These are phyloP conservation scores for Apeltes quadracus DNA, from an alignment of 2,113 vertebrate species.

Conservation along the genomic window DNA sequence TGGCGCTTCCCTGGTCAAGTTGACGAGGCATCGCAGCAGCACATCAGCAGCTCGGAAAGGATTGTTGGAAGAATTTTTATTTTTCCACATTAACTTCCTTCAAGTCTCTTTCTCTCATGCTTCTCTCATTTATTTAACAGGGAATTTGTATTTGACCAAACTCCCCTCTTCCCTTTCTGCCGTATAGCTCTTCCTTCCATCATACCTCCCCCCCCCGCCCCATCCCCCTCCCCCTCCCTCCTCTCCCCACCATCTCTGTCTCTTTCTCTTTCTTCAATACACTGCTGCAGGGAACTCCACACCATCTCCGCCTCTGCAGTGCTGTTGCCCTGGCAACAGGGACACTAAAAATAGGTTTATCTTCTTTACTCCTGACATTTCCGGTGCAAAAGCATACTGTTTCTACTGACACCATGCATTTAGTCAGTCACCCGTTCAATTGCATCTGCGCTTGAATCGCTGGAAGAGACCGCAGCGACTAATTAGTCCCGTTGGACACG, in stretches of 20 bases:
- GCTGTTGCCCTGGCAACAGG: slow-evolving; percentile 84
- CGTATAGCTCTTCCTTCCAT: slow-evolving; percentile 21
- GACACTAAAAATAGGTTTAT: slow-evolving; percentile 85
- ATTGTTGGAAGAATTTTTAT: slow-evolving; percentile 18
- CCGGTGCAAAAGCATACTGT: slow-evolving; percentile 78
- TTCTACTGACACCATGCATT: slow-evolving; percentile 77
- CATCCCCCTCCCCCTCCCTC: slow-evolving; percentile 7
- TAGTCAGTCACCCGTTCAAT: slow-evolving; percentile 65
- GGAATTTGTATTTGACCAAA: slow-evolving; percentile 32
- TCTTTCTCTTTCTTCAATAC: slow-evolving; percentile 71
- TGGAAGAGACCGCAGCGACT: background rate
- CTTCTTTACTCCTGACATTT: slow-evolving; percentile 84
- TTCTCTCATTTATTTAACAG: slow-evolving; percentile 19
- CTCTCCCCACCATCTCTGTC: slow-evolving; percentile 59
- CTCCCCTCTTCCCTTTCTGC: slow-evolving; percentile 32
- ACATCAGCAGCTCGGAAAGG: slow-evolving; percentile 44
- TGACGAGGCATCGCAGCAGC: slow-evolving; percentile 26
- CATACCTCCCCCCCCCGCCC: background rate
- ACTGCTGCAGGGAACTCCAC: slow-evolving; percentile 82
- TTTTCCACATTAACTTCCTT: background rate
- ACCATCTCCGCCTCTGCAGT: slow-evolving; percentile 79
- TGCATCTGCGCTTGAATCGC: slow-evolving; percentile 26
- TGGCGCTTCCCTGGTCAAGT: slow-evolving; percentile 44
- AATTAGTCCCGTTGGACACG: slow-evolving; percentile 20
- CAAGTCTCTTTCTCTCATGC: background rate